Percentiles rank a stretch among this genome's conserved stretches.
These are phyloP conservation scores for Caerostris extrusa DNA, from an alignment of 1,140 invertebrate genomes.

Conservation along the genomic window DNA sequence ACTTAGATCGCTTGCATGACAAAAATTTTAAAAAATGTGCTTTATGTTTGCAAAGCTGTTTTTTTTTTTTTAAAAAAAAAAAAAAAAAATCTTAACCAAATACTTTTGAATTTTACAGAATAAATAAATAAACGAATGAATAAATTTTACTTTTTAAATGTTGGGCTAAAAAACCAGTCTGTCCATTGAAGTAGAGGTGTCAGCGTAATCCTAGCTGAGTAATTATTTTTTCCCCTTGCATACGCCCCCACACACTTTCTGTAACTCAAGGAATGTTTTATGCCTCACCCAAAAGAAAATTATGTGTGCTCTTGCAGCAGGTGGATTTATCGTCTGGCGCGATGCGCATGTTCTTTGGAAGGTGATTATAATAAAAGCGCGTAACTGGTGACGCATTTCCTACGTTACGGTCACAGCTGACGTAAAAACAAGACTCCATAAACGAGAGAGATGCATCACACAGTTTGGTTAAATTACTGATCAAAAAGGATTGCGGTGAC, in stretches of 20 bases:
- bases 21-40: too few relatives aligned
- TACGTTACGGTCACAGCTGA: not conserved
- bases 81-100: too few relatives aligned
- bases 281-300: not conserved
- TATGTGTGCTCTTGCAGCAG: not conserved
- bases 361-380: constrained; percentile 21
- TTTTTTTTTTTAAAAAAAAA: too few relatives aligned
- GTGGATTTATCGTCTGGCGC: constrained; percentile 1
- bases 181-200: not conserved
- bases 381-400: constrained; percentile 41
- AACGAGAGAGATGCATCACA: constrained; percentile 9
- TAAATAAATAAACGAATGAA: too few relatives aligned
- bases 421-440: constrained; percentile 1
- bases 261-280: not conserved
- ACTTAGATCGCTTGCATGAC: too few relatives aligned
- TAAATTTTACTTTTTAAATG: too few relatives aligned
- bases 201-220: not conserved
- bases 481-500: not conserved
- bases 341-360: not conserved
- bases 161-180: not conserved
- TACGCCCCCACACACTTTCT: not conserved
- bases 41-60: too few relatives aligned
- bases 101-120: too few relatives aligned
- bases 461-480: not conserved
- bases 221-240: not conserved